phyloP scores from a whole-genome alignment of 2,888 invertebrate genomes.

The Platycheirus rosarum region DNA sequence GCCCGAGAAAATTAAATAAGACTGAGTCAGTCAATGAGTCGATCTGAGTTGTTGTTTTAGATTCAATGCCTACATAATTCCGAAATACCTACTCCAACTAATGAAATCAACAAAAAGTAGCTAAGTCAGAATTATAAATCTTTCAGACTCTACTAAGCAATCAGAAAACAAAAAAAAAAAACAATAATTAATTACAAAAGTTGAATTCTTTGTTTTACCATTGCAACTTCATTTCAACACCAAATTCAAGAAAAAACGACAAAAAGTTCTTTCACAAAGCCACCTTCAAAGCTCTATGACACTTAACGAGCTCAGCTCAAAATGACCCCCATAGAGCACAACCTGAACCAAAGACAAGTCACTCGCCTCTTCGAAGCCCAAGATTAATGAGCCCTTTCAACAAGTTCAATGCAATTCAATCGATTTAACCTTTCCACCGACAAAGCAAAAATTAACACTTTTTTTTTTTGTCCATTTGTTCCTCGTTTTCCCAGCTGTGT shows the following conservation, averaged over 20 bases:
- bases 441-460: conserved; percentile 68
- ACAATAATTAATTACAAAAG: not conserved
- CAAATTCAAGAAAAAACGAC: not conserved
- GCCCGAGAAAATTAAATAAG: too few species aligned
- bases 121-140: too few species aligned
- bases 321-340: conserved; percentile 32
- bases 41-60: too few species aligned
- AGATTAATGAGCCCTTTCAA: conserved; percentile 69
- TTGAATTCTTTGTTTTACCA: not conserved
- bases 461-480: conserved; percentile 20
- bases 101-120: too few species aligned
- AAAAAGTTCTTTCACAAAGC: not conserved
- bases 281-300: not conserved
- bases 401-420: conserved; percentile 71
- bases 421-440: conserved; percentile 64
- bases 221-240: not conserved
- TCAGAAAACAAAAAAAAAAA: too few species aligned
- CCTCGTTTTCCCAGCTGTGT: conserved; percentile 67
- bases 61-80: too few species aligned
- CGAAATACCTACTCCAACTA: too few species aligned
- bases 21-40: too few species aligned
- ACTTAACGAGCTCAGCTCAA: not conserved
- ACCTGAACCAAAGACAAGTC: not conserved
- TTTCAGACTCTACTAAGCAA: too few species aligned
- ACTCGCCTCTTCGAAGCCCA: not conserved